phyloP scores from a whole-genome alignment of 2,888 invertebrate genomes.

The Yponomeuta cagnagella region DNA sequence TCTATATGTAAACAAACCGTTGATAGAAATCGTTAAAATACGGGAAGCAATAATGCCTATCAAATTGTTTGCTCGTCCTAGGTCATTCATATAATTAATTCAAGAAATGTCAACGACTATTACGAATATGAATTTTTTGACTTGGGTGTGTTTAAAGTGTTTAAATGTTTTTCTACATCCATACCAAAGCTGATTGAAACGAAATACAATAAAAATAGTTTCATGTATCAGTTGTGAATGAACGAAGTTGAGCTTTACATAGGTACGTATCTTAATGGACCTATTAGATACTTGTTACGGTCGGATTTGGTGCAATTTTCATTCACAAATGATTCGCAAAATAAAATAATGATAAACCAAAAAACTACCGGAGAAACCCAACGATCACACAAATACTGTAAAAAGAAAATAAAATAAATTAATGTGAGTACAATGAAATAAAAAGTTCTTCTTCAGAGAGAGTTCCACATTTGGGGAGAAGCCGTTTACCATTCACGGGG shows the following conservation, averaged over 20 bases:
- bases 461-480: neutral
- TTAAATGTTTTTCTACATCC: no score
- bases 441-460: slow-evolving; percentile 24
- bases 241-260: neutral
- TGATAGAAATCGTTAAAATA: no score
- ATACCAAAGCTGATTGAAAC: no score
- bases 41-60: no score
- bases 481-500: no score
- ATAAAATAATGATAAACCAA: slow-evolving; percentile 35
- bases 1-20: no score
- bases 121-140: no score
- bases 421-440: slow-evolving; percentile 33
- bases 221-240: neutral
- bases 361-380: slow-evolving; percentile 70
- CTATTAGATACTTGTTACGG: no score
- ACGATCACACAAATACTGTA: slow-evolving; percentile 59
- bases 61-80: no score
- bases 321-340: neutral
- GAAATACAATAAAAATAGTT: neutral
- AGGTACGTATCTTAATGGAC: neutral
- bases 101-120: no score
- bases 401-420: slow-evolving; percentile 43
- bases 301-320: slow-evolving; percentile 9
- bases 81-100: no score
- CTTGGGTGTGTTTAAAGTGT: no score